Base-by-base conservation (phyloP, 2,113 vertebrate genomes). In the Ptilorrhoa leucosticta region DNA sequence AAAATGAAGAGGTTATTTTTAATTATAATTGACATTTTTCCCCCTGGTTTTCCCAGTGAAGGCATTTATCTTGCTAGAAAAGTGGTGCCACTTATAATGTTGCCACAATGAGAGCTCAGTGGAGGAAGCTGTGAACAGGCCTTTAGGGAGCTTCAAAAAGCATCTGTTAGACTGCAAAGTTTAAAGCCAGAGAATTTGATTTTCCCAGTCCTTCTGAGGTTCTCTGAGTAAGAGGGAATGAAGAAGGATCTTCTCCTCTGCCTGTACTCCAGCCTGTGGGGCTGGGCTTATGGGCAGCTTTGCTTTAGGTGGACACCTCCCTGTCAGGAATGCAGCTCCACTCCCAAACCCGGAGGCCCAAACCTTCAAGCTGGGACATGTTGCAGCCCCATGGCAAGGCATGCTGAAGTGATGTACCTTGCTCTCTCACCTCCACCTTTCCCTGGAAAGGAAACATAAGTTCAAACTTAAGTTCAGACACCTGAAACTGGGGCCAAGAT, bases 261-360 rank as follows among this genome's bases (percentile, higher is more conserved):
- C 8, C 23, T 9, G 1, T 23, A 2, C 4, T 17, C 12, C 1
- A 0, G 33, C 24, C 24, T 0, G 0, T 2, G 2, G 15, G 33
- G 24, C 22, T 73, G 28, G 31, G 35, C 3, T 8, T 77, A 7
- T 1, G 2, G 48, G 22, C 11, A 19, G 35, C 8, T 13, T 30
- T 3, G 17, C 27, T 51, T 30, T n/a, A 35, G n/a, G 19, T 13
- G 11, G n/a, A 23, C 50, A 50, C 7, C 21, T 77, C 47, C 45
- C 2, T 7, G 7, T 11, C 58, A 13, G 17, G 11, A 23, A 24
- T 70, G 56, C 42, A 66, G 37, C 54, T 73, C 18, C 1, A 1
- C 10, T 83, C 40, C 27, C 33, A 30, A 0, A 27, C 70, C 51
- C 42, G 27, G n/a, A 23, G 7, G 8, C 24, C 21, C 37, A 75